Evolutionary conservation across 2,113 vertebrate genomes (phyloP).

Genomic region (Myiagra hebetior): DNA sequence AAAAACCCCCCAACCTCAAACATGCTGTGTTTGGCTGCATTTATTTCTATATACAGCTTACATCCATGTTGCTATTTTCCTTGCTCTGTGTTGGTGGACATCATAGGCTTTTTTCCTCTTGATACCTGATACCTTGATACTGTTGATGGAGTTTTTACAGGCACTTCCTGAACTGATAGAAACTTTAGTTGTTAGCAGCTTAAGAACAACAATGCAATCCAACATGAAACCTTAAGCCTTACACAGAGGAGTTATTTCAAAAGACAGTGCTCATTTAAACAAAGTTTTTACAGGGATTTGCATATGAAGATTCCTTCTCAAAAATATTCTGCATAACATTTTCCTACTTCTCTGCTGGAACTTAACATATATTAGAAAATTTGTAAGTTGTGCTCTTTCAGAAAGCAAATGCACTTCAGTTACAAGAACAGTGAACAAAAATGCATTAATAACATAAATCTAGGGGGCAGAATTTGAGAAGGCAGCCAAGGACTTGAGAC

Average conservation of each 20-base stretch:
- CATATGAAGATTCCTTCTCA: neutral
- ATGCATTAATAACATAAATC: neutral
- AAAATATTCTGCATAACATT: neutral
- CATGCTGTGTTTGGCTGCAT: neutral
- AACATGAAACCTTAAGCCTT: neutral
- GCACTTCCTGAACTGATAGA: neutral
- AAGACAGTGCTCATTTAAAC: neutral
- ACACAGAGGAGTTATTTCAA: neutral
- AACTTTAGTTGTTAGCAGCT: neutral
- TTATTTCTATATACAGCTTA: neutral
- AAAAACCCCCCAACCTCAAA: neutral
- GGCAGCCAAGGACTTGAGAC: neutral
- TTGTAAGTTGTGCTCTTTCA: neutral
- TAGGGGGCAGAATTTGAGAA: neutral
- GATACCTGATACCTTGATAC: neutral
- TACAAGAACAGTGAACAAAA: neutral
- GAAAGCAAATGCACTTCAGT: neutral
- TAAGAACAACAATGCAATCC: neutral
- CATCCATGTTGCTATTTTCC: neutral
- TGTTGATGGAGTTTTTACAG: neutral
- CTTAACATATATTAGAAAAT: neutral
- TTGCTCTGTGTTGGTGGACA: neutral
- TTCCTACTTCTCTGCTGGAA: neutral
- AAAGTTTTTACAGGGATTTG: neutral
- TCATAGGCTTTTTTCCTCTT: neutral